These are phyloP conservation scores for Formica selysi DNA, from an alignment of 1,140 invertebrate species.

Conservation along the genomic window DNA sequence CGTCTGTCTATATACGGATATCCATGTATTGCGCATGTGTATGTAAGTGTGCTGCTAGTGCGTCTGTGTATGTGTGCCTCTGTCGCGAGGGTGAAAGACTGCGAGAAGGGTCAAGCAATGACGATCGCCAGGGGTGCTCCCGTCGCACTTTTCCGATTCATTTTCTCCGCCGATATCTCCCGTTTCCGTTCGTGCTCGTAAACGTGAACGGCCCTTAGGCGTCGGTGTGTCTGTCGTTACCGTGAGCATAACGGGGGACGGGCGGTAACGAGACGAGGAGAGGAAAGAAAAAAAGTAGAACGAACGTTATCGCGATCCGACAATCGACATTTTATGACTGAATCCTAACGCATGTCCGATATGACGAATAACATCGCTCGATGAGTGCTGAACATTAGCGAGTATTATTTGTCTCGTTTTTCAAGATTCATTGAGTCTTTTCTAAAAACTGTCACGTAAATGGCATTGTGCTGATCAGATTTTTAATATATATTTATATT, in stretches of 20 bases:
- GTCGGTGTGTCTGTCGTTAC: conserved; percentile 77
- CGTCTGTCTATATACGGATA: background rate
- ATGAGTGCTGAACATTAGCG: conserved; percentile 42
- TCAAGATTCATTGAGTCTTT: conserved; percentile 16
- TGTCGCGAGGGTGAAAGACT: conserved; percentile 60
- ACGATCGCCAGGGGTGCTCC: conserved; percentile 76
- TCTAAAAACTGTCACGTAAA: background rate
- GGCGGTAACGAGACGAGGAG: conserved; percentile 69
- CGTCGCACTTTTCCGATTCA: conserved; percentile 80
- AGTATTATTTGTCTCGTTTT: conserved; percentile 35
- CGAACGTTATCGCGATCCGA: conserved; percentile 63
- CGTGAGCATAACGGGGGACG: conserved; percentile 70
- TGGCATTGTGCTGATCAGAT: background rate
- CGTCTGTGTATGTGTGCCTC: conserved; percentile 6
- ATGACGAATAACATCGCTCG: conserved; percentile 65
- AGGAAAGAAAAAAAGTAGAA: conserved; percentile 47
- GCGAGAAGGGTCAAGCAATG: conserved; percentile 77
- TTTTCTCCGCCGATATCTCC: conserved; percentile 79
- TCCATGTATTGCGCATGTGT: background rate
- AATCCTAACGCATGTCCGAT: conserved; percentile 67
- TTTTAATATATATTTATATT: background rate
- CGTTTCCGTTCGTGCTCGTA: conserved; percentile 77
- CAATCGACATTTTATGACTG: conserved; percentile 73
- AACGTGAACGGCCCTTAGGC: conserved; percentile 81
- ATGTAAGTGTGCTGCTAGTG: background rate